These are phyloP conservation scores for Pterocles orientalis DNA, from an alignment of 2,113 vertebrate genomes.

Conservation along the genomic window DNA sequence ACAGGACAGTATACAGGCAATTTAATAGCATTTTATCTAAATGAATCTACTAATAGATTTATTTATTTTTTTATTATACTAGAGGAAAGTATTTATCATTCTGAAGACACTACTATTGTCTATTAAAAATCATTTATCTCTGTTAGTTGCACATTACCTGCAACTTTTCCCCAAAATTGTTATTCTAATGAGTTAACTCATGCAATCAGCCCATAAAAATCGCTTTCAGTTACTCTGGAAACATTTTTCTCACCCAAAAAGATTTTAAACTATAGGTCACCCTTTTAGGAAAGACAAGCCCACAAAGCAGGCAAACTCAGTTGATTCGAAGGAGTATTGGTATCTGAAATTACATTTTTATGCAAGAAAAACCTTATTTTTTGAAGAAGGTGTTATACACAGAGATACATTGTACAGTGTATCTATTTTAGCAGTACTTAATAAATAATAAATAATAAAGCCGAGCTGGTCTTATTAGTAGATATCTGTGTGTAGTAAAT, in stretches of 20 bases:
- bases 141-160: not conserved
- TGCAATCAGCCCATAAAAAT: not conserved
- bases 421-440: not conserved
- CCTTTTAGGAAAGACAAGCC: not conserved
- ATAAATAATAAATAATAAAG: constrained; percentile 7
- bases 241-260: not conserved
- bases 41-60: constrained; percentile 52
- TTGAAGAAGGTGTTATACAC: not conserved
- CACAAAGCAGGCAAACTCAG: not conserved
- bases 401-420: not conserved
- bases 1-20: constrained; percentile 59
- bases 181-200: constrained; percentile 3
- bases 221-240: not conserved
- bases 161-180: not conserved
- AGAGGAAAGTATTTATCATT: constrained; percentile 6
- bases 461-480: constrained; percentile 1
- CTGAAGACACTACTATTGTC: not conserved
- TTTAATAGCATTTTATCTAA: constrained; percentile 68
- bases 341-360: not conserved
- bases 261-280: not conserved
- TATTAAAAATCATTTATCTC: constrained; percentile 32
- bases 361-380: not conserved
- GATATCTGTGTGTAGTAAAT: constrained; percentile 19
- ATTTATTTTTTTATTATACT: constrained; percentile 18
- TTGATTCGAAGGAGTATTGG: not conserved